Evolutionary conservation across 2,113 vertebrate species (phyloP).

Genomic region (Phylloscopus trochiloides): DNA sequence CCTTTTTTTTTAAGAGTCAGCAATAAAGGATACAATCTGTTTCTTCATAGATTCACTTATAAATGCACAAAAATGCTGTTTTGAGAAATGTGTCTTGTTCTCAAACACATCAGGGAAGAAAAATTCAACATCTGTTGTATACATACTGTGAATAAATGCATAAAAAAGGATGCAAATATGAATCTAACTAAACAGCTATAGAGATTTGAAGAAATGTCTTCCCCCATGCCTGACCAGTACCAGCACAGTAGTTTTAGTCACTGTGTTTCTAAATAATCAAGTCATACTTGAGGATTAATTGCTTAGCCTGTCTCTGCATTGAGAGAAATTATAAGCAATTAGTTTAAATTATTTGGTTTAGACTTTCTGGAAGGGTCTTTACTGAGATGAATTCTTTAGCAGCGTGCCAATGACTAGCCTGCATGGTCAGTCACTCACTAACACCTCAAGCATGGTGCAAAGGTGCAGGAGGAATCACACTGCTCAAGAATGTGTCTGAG

Average conservation of each 20-base stretch:
- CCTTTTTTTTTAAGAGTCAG: neutral
- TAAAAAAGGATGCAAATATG: neutral
- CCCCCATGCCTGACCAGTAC: neutral
- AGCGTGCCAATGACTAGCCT: fast-evolving
- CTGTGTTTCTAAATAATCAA: neutral
- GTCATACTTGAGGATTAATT: neutral
- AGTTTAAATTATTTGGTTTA: neutral
- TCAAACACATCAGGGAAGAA: neutral
- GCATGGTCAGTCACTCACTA: fast-evolving
- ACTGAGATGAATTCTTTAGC: neutral
- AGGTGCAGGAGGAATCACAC: neutral
- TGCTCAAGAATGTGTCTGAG: neutral
- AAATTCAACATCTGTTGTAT: neutral
- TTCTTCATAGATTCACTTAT: neutral
- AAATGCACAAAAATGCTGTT: neutral
- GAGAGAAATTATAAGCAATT: neutral
- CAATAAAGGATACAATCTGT: neutral
- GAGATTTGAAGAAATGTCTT: neutral
- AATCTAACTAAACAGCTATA: neutral
- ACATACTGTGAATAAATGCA: neutral
- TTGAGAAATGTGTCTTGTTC: neutral
- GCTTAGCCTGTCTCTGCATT: neutral
- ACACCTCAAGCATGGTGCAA: fast-evolving
- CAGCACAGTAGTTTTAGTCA: neutral
- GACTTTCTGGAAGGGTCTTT: neutral